Base-by-base conservation (phyloP, 2,113 vertebrate species). In the Crotophaga sulcirostris region DNA sequence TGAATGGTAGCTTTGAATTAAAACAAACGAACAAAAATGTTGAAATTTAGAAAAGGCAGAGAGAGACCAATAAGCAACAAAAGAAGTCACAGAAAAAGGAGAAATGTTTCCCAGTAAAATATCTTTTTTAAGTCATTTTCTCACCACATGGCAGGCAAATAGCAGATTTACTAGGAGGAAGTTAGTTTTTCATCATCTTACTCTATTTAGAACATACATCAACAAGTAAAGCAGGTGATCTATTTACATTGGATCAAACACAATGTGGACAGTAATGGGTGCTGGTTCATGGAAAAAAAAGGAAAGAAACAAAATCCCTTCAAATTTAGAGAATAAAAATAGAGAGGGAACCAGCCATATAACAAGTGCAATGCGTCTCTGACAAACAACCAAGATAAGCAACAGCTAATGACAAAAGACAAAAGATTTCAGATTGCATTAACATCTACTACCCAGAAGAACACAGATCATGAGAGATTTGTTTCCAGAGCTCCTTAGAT, bases 371-470 rank as follows among this genome's bases (percentile, higher is more conserved):
- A 76, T 73, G 31, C 17, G 42, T 82, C 73, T 82, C 72, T 95
- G 63, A 89, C 80, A 92, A 95, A n/a, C 33, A 87, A 52, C 33
- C 26, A 84, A 74, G 49, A 80, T 40, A 86, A 76, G 63, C 31
- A 87, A 60, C 21, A 88, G 64, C 72, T 90, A 83, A 92, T 80
- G 63, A 87, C 44, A 87, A 64, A 93, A 89, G 84, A 89, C 79
- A 93, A 74, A 91, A 87, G 16, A 87, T 92, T 93, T 94, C 84
- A 93, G 76, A 77, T 75, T 91, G 54, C n/a, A 62, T 95, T 96
- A 94, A 33, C 49, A 47, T 90, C 93, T 87, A 75, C 76, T 81
- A 89, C 42, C n/a, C 55, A 77, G 78, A 72, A 94, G 51, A 26
- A 88, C 21, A 80, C 28, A 73, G 38, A 72, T 90, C 36, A 84